Evolutionary conservation across 23 tunicate genomes (phyloP), one percentile per base, ranked within the genome.

Genomic region (Styela clava): DNA sequence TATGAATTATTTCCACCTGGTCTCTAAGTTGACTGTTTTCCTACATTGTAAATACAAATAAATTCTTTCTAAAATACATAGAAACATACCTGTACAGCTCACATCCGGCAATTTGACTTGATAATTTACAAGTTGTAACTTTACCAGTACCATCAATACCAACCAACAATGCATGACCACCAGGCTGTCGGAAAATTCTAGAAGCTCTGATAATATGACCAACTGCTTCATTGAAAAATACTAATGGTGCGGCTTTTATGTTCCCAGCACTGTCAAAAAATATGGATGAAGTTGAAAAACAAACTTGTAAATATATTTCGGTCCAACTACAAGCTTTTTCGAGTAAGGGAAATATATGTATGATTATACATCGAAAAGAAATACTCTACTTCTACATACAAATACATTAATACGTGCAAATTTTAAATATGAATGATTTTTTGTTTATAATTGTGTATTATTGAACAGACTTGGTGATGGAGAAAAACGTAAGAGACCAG

Each of bases 111-210:
- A 93, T 84, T 44, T 81, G 74, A n/a, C 89, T 84, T 16, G 98
- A 91, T 69, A 93, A 74, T 62, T 93, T 88, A 78, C 98, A 93
- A 25, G 98, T 76, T 2, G 98, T 93, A 21, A 83, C 85, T 68
- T 93, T 93, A 16, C 98, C 98, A 0, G 93, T 87, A 7, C 98
- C 98, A 63, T 93, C 93, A 34, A 93, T 87, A 61, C 98, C 98
- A 37, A 93, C 98, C 73, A 93, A 61, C 35, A 93, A 63, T 78
- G 90, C 77, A 74, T 93, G 98, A 51, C 91, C 91, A 7, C 78
- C 78, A 1, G 87, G 81, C 68, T 93, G 98, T 18, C 93, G 89
- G 79, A 93, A 93, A 24, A 80, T 91, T 12, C 98, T 74, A 30
- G 93, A 83, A 18, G 98, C 92, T 69, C 98, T 36, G 3, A 93